Evolutionary conservation across 1,140 invertebrate species (phyloP), one percentile per base, ranked within the genome.

Genomic region (Lepidurus couesii): DNA sequence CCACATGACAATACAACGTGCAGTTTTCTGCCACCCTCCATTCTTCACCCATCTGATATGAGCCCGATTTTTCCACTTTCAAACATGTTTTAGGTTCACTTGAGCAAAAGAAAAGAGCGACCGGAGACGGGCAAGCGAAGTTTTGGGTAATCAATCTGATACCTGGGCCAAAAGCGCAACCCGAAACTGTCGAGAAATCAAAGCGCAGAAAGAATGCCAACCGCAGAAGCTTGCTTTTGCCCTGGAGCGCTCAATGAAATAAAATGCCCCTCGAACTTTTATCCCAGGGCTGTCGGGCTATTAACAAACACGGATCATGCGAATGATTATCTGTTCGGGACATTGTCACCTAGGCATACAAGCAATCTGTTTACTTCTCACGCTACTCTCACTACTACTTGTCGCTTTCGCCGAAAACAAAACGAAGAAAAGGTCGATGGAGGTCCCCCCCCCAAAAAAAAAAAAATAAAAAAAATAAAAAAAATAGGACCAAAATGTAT

Each of bases 171-270:
- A 34, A 34, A 4, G 53, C 53, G 53, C 21, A 65, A 65, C 21
- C 53, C 53, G 53, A 65, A 65, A 65, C 53, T 21, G 9, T 21
- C 1, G 53, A 13, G 53, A 65, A 65, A 65, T 65, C 53, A 65
- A 65, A n/a, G 53, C 53, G 53, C 21, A 7, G 53, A 65, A 65
- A 65, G 53, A 65, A 65, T 65, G 53, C 53, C 21, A 65, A 65
- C 53, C 53, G 53, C 53, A 65, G 34, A 34, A 65, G 9, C 21
- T 65, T 9, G 45, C 45, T 47, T 16, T 47, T 6, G 53, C 53
- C 53, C 53, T 16, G 53, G 53, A 65, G 53, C n/a, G 34, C 34
- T 34, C 34, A 34, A 34, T 34, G 34, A 2, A 34, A 34, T 34
- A 65, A 7, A 65, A 65, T n/a, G 53, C 16, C 21, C 5, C 16